Conservation (phyloP, 2,113 vertebrate genomes). For the Chelonoidis abingdonii region DNA sequence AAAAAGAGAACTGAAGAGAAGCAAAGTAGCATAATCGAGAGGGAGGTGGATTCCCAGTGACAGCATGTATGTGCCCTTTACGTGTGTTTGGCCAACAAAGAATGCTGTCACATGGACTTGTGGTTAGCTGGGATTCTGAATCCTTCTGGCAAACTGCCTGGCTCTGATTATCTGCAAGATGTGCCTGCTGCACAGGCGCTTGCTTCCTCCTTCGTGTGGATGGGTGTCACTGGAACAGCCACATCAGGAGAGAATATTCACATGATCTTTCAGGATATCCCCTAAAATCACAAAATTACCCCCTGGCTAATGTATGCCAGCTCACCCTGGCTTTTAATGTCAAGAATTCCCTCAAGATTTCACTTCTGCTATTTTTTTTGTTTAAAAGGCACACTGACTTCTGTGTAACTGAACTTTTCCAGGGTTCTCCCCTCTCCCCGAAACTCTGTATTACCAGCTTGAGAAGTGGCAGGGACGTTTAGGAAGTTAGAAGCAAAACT, state of each 20-base stretch:
- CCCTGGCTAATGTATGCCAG: not conserved
- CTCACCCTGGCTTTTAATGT: not conserved
- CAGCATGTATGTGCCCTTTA: fast-evolving
- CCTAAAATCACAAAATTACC: not conserved
- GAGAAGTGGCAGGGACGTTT: fast-evolving
- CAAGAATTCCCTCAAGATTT: conserved; percentile 56
- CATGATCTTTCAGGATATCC: conserved; percentile 38
- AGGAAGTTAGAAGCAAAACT: not conserved
- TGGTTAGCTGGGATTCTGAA: not conserved
- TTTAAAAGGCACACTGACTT: not conserved
- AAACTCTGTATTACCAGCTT: fast-evolving
- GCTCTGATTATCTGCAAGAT: not conserved
- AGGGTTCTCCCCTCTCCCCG: fast-evolving
- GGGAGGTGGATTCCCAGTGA: not conserved
- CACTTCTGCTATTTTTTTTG: conserved; percentile 63
- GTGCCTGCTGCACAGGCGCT: not conserved
- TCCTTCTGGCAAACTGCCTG: not conserved
- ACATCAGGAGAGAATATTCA: conserved; percentile 39
- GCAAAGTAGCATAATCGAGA: not conserved
- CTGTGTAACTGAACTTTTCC: not conserved
- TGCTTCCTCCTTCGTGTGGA: conserved; percentile 8
- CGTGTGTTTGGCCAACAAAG: not conserved
- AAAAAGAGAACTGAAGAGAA: not conserved
- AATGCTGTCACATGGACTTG: fast-evolving
- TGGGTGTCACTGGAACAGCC: not conserved